A percentile compares a stretch with the other conserved stretches of the same genome.
Conservation (phyloP, 1,140 invertebrate genomes). For the Drosophila jambulina region DNA sequence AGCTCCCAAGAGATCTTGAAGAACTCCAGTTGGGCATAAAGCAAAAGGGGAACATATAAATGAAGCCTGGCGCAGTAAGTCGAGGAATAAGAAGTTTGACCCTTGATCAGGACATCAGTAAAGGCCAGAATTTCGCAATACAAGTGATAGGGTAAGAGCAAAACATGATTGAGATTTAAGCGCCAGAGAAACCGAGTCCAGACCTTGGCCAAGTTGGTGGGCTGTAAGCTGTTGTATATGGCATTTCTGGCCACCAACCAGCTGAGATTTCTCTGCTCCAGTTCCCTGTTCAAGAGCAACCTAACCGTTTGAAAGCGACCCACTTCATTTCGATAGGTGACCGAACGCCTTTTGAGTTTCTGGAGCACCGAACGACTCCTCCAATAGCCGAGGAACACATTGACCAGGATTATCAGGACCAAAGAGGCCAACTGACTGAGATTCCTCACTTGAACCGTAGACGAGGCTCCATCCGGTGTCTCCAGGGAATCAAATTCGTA, state of each 20-base stretch:
- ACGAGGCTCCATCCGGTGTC: constrained; percentile 85
- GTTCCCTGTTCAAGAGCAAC: constrained; percentile 85
- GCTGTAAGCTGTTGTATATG: constrained; percentile 83
- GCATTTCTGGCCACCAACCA: constrained; percentile 75
- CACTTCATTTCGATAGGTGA: constrained; percentile 39
- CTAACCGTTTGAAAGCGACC: constrained; percentile 53
- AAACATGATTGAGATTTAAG: constrained; percentile 71
- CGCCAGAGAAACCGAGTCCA: constrained; percentile 75
- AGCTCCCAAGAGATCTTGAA: constrained; percentile 86
- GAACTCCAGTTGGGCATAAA: constrained; percentile 86
- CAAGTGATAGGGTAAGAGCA: constrained; percentile 84
- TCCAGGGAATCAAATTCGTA: constrained; percentile 91
- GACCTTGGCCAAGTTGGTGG: constrained; percentile 78
- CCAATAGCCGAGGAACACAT: constrained; percentile 70
- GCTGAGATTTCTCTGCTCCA: constrained; percentile 66
- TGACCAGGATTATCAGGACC: constrained; percentile 72
- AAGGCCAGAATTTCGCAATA: constrained; percentile 85
- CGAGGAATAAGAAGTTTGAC: constrained; percentile 75
- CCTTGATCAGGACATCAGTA: constrained; percentile 75
- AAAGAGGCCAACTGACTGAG: constrained; percentile 70
- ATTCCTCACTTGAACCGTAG: constrained; percentile 47
- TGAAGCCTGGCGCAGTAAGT: constrained; percentile 85
- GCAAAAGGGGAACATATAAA: constrained; percentile 87
- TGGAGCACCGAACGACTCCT: constrained; percentile 37
- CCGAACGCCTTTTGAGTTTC: constrained; percentile 55